phyloP scores from a whole-genome alignment of 2,888 invertebrate species.

The Strigamia maritima region DNA sequence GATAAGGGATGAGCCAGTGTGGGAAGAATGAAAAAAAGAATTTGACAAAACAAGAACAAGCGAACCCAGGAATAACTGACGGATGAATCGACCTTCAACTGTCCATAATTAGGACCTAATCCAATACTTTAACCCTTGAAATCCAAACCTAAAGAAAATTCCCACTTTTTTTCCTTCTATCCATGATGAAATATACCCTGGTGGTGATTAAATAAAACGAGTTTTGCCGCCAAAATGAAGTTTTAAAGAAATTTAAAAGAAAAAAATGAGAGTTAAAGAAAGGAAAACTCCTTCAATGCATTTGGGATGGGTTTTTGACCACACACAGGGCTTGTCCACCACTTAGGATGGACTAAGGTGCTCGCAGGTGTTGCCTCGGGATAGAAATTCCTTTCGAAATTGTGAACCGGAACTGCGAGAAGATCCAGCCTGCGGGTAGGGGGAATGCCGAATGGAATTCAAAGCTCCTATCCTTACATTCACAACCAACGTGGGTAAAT shows the following conservation, averaged over 20 bases:
- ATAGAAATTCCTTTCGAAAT: slow-evolving; percentile 22
- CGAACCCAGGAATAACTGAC: slow-evolving; percentile 31
- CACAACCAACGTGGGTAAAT: background rate
- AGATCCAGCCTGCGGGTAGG: slow-evolving; percentile 25
- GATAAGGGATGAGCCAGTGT: slow-evolving; percentile 29
- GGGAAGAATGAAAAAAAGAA: slow-evolving; percentile 14
- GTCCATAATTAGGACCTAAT: slow-evolving; percentile 23
- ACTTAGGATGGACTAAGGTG: slow-evolving; percentile 30
- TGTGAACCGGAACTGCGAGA: slow-evolving; percentile 33
- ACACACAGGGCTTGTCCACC: slow-evolving; percentile 33
- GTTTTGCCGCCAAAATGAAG: background rate
- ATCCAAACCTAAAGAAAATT: background rate
- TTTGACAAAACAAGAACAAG: slow-evolving; percentile 30
- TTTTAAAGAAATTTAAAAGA: background rate
- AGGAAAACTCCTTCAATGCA: slow-evolving; percentile 22
- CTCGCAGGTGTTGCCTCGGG: slow-evolving; percentile 30
- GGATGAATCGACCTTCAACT: slow-evolving; percentile 30
- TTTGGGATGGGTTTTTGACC: slow-evolving; percentile 22
- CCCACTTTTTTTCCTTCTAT: background rate
- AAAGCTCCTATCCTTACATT: background rate
- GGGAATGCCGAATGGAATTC: slow-evolving; percentile 30
- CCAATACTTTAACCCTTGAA: slow-evolving; percentile 3
- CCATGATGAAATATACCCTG: background rate
- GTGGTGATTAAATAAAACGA: background rate
- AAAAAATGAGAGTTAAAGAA: background rate